Conservation (phyloP, 2,797 vertebrate genomes). For the Hoplostethus atlanticus region DNA sequence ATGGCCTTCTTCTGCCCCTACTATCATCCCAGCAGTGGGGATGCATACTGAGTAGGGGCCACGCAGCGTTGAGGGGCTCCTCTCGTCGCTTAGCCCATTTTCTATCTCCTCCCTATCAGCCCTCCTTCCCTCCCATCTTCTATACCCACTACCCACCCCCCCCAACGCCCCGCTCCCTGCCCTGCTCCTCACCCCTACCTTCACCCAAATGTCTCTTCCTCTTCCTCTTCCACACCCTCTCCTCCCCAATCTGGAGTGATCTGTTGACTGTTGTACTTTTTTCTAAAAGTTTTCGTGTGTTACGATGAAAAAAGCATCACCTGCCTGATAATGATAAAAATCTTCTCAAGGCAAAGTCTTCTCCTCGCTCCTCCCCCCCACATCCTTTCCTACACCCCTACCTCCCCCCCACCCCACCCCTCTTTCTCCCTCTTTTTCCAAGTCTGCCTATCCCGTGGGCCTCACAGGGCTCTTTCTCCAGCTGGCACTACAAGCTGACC, state of each 20-base stretch:
- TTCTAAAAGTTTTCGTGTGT: conserved; percentile 11
- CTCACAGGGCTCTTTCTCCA: conserved; percentile 85
- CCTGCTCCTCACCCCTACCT: conserved; percentile 12
- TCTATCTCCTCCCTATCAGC: conserved; percentile 38
- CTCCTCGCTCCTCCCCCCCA: conserved; percentile 9
- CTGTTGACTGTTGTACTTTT: conserved; percentile 9
- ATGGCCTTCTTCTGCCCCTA: conserved; percentile 77
- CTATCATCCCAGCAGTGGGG: conserved; percentile 81
- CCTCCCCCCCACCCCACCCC: not conserved
- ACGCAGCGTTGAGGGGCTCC: conserved; percentile 49
- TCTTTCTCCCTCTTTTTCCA: conserved; percentile 1
- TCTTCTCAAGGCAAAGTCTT: too few species aligned
- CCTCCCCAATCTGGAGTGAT: conserved; percentile 25
- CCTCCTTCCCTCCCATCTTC: conserved; percentile 21
- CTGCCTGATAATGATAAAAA: not conserved
- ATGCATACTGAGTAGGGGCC: conserved; percentile 82
- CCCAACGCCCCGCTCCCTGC: not conserved
- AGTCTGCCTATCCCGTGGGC: conserved; percentile 75
- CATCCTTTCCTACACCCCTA: conserved; percentile 19
- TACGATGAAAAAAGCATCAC: conserved; percentile 13
- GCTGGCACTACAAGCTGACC: conserved; percentile 91
- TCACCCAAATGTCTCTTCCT: conserved; percentile 27
- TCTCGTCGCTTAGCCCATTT: conserved; percentile 55
- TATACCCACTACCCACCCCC: conserved; percentile 8
- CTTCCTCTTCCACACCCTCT: not conserved